phyloP scores from a whole-genome alignment of 2,888 invertebrate species.

The Drosophila paucipuncta region DNA sequence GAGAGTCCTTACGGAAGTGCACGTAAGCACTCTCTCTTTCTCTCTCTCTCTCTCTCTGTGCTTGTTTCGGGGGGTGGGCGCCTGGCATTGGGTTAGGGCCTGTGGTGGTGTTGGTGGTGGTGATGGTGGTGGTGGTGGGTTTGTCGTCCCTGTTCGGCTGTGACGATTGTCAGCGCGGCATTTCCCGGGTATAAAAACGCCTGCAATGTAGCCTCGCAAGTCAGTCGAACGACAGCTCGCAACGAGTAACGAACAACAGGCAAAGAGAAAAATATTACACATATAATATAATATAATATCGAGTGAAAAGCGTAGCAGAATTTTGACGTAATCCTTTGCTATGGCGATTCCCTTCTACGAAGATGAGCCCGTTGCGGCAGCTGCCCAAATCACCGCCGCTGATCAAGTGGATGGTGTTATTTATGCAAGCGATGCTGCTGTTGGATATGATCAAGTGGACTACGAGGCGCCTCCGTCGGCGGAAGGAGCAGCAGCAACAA shows the following conservation, averaged over 20 bases:
- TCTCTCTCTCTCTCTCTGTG: constrained; percentile 1
- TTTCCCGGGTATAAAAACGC: constrained; percentile 78
- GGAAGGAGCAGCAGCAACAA: constrained; percentile 38
- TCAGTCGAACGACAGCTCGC: constrained; percentile 67
- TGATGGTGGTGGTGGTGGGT: constrained; percentile 36
- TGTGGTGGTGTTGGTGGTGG: constrained; percentile 18
- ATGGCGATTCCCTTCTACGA: constrained; percentile 84
- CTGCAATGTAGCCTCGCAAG: constrained; percentile 46
- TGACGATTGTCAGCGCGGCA: constrained; percentile 33
- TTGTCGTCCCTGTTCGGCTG: constrained; percentile 43
- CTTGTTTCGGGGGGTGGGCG: constrained; percentile 38
- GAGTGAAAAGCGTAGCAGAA: constrained; percentile 13
- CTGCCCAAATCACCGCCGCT: constrained; percentile 50
- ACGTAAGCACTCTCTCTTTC: constrained; percentile 21
- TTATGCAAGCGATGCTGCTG: constrained; percentile 31
- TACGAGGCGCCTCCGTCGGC: constrained; percentile 60
- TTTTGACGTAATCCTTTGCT: constrained; percentile 51
- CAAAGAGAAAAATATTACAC: neutral
- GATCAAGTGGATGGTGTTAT: constrained; percentile 81
- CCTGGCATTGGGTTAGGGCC: constrained; percentile 61
- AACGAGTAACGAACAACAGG: constrained; percentile 28
- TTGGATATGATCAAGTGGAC: constrained; percentile 66
- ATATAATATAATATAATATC: too few species aligned
- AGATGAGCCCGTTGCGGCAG: constrained; percentile 64
- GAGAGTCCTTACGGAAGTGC: constrained; percentile 50